These are phyloP conservation scores for Polydrusus tereticollis DNA, from an alignment of 2,888 invertebrate species.

Conservation along the genomic window DNA sequence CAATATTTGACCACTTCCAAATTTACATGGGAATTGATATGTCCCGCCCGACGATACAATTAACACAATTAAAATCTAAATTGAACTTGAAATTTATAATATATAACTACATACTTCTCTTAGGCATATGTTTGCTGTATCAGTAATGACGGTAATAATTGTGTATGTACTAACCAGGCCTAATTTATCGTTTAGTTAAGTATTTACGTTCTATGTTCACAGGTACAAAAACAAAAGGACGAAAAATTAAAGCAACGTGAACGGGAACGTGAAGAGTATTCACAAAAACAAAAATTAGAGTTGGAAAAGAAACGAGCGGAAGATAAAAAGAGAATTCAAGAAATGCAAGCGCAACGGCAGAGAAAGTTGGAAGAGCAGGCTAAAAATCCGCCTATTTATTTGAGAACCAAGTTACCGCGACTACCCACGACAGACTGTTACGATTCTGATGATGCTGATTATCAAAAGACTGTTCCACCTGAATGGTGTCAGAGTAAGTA, in stretches of 20 bases:
- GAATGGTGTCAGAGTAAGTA: slow-evolving; percentile 67
- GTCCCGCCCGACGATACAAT: too few relatives aligned
- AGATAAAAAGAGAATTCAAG: slow-evolving; percentile 59
- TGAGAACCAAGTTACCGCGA: slow-evolving; percentile 63
- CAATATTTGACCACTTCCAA: too few relatives aligned
- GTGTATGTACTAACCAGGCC: too few relatives aligned
- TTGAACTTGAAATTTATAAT: too few relatives aligned
- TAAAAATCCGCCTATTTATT: slow-evolving; percentile 58
- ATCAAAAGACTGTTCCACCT: slow-evolving; percentile 62
- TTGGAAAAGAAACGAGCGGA: slow-evolving; percentile 57
- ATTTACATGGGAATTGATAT: too few relatives aligned
- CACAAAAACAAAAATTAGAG: slow-evolving; percentile 67
- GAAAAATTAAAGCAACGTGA: slow-evolving; percentile 53
- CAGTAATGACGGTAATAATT: too few relatives aligned
- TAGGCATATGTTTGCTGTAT: too few relatives aligned
- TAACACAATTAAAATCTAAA: too few relatives aligned
- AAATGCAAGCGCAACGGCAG: slow-evolving; percentile 59
- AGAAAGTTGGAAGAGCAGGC: slow-evolving; percentile 63
- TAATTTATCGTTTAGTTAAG: too few relatives aligned
- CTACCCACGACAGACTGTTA: slow-evolving; percentile 72
- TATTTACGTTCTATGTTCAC: too few relatives aligned
- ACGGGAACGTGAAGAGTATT: slow-evolving; percentile 65
- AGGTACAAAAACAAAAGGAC: slow-evolving; percentile 43
- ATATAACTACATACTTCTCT: too few relatives aligned
- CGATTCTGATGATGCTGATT: slow-evolving; percentile 70